phyloP scores from a whole-genome alignment of 2,888 invertebrate species.

The Hylaea fasciaria region DNA sequence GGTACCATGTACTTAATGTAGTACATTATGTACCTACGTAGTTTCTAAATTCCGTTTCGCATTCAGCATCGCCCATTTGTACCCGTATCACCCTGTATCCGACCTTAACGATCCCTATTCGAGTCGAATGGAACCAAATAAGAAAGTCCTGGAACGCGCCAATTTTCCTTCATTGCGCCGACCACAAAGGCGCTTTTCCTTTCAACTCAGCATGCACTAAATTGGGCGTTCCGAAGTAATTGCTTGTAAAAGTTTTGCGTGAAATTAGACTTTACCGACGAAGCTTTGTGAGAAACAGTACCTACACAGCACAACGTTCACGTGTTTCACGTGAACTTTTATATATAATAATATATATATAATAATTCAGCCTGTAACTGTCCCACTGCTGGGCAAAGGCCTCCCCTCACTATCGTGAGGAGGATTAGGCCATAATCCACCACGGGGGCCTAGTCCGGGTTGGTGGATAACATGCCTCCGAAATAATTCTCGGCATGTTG shows the following conservation, averaged over 20 bases:
- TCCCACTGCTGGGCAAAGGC: too few relatives aligned
- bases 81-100: background rate
- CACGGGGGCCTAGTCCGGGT: too few relatives aligned
- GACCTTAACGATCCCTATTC: background rate
- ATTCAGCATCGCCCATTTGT: background rate
- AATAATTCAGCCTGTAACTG: too few relatives aligned
- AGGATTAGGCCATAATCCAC: too few relatives aligned
- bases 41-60: too few relatives aligned
- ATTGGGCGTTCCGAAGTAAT: constrained; percentile 43
- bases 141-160: constrained; percentile 21
- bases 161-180: constrained; percentile 37
- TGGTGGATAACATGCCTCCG: too few relatives aligned
- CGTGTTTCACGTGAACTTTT: constrained; percentile 6
- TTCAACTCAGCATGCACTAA: constrained; percentile 37
- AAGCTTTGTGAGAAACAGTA: constrained; percentile 17
- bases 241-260: constrained; percentile 37
- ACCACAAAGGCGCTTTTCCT: constrained; percentile 40
- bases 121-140: constrained; percentile 15
- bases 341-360: too few relatives aligned
- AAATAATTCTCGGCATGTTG: too few relatives aligned
- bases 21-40: too few relatives aligned
- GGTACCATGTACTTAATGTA: too few relatives aligned
- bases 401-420: too few relatives aligned
- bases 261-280: constrained; percentile 41
- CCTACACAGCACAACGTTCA: background rate